Base-by-base conservation (phyloP, 2,797 vertebrate genomes). In the Phoebastria nigripes region DNA sequence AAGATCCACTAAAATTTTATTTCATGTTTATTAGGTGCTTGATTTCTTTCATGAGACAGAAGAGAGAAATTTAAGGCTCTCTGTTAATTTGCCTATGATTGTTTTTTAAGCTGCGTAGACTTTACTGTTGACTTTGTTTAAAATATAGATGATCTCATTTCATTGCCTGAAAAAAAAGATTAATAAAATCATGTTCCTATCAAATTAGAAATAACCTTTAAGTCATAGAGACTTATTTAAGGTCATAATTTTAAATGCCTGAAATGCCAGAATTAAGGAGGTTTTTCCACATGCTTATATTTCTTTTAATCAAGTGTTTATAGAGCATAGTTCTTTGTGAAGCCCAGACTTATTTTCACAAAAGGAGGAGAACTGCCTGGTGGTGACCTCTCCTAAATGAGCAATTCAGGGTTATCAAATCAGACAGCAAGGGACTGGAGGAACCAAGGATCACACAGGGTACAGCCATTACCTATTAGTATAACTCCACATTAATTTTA, bases 401-500 rank as follows among this genome's bases (percentile, higher is more conserved):
- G 80, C 82, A 94, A 70, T 93, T 95, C 77, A 39, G 90, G 87
- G 93, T 96, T 95, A 96, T 97, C 94, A 95, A 96, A 96, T 94
- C 95, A 93, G 94, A 96, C 96, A 96, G 93, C 91, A 82, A 89
- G 86, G 81, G 52, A 80, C 92, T 96, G 89, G 83, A 97, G 67
- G 63, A 95, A 89, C 67, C 46, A 71, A 66, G 82, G 78, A 90
- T 87, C 1, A 1, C 82, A 93, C 87, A 93, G 77, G 44, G 85
- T 91, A 58, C 63, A 95, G 95, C 92, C 96, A 97, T 93, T 97
- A 84, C 84, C 89, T 89, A 96, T 95, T 97, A 97, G 94, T 91
- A 91, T 96, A 97, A 96, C 88, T 97, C 67, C 80, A 82, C 92
- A 94, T 96, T 97, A 97, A 97, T 97, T 96, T 96, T 91, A 96